Evolutionary conservation across 2,113 vertebrate species (phyloP), one percentile per base, ranked within the genome.

Genomic region (Sminthopsis crassicaudata): DNA sequence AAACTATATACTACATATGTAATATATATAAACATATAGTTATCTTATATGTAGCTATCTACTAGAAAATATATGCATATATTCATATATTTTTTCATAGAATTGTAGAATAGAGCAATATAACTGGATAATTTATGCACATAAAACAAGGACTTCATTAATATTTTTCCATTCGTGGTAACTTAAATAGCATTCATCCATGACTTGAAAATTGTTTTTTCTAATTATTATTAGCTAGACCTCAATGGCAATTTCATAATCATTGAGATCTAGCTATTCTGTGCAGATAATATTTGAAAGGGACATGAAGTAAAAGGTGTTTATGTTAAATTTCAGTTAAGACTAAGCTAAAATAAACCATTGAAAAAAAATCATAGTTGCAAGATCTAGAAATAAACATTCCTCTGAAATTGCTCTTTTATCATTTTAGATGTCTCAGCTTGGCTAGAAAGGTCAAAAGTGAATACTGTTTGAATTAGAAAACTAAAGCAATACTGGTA

Each of bases 291-390:
- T 48, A 53, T 50, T 60, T 89, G 52, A 25, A 67, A 96, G 93
- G 90, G 42, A 25, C 50, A 91, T 1, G 2, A 96, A 96, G 53
- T 2, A 94, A 50, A 90, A 97, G 54, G 7, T 0, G 27, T 97
- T 96, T 52, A 89, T 91, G 92, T 91, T 97, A 96, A 92, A 92
- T 46, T 88, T 0, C 95, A 93, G 95, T 93, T 97, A 95, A 98
- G 91, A 9, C 96, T 90, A 52, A 2, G 42, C 0, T 60, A 96
- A 97, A 97, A 53, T 19, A 89, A 92, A 94, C 46, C 94, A 92
- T 91, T 94, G 36, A 53, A 97, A 95, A 90, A 94, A 90, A 42
- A 46, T 53, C 76, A 90, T 0, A 8, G 46, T 54, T 97, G 89
- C 90, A 96, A 93, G 53, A 95, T 19, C 19, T 88, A 54, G 91